Conservation (phyloP, 1,140 invertebrate genomes). For the Cryptotermes secundus region DNA sequence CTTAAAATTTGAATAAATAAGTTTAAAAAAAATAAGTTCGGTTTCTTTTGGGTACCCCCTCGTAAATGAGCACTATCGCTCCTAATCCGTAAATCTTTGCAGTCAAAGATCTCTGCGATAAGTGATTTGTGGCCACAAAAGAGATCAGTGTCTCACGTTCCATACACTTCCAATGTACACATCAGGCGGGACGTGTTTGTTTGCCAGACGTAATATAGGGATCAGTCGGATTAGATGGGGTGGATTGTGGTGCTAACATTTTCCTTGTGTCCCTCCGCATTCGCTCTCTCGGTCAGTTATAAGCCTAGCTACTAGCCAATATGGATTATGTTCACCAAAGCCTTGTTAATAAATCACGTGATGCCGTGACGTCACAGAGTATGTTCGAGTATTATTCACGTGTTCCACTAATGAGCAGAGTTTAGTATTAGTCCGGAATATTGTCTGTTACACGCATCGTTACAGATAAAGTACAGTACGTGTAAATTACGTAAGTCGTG, state of each 20-base stretch:
- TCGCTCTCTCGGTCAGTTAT: neutral
- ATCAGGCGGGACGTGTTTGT: too few species aligned
- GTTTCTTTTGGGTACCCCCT: too few species aligned
- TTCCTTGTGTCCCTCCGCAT: neutral
- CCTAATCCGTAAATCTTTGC: too few species aligned
- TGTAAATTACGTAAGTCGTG: neutral
- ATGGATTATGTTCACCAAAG: neutral
- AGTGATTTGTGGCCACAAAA: too few species aligned
- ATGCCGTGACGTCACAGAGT: conserved; percentile 6
- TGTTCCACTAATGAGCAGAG: neutral
- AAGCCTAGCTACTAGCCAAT: neutral
- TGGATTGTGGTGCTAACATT: neutral
- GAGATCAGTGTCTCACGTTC: too few species aligned
- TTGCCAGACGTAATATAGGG: too few species aligned
- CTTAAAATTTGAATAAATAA: too few species aligned
- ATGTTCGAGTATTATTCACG: neutral
- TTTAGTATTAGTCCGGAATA: neutral
- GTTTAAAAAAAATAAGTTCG: too few species aligned
- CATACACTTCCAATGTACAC: too few species aligned
- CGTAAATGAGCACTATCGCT: too few species aligned
- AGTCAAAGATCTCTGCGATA: too few species aligned
- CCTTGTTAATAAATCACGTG: conserved; percentile 16
- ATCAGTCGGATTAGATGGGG: too few species aligned
- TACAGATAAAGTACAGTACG: neutral
- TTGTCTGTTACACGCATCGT: neutral